Evolutionary conservation across 2,113 vertebrate genomes (phyloP).

Genomic region (Macrotus californicus): DNA sequence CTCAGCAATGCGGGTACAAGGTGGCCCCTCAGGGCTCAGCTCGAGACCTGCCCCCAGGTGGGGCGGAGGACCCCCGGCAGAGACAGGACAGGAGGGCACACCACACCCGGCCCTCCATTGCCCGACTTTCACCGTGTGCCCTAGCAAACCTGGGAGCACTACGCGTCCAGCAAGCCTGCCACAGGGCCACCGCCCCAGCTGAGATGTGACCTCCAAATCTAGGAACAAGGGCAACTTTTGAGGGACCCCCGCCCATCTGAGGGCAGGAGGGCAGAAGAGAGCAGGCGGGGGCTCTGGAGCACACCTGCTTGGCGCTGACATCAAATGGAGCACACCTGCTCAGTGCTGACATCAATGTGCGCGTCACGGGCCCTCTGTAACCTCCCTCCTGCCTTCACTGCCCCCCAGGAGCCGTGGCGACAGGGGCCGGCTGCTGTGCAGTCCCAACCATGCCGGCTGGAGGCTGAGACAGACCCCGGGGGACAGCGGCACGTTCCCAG

Average conservation of each 20-base stretch:
- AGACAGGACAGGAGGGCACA: rapidly evolving
- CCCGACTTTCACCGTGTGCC: background rate
- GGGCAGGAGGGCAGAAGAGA: background rate
- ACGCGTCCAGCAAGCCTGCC: too few relatives aligned
- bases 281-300: background rate
- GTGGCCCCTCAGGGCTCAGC: background rate
- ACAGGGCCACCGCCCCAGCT: background rate
- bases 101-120: too few relatives aligned
- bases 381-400: background rate
- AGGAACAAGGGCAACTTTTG: background rate
- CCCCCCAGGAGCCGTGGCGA: background rate
- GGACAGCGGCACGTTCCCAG: background rate
- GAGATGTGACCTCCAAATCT: background rate
- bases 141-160: background rate
- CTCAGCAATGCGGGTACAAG: rapidly evolving
- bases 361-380: background rate
- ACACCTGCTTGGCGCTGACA: too few relatives aligned
- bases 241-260: rapidly evolving
- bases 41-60: rapidly evolving
- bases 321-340: background rate
- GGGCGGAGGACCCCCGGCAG: background rate
- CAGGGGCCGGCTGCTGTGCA: background rate
- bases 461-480: background rate
- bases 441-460: background rate
- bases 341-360: rapidly evolving